Percentiles rank a stretch among this genome's conserved stretches.
These are phyloP conservation scores for Drosophila punjabiensis DNA, from an alignment of 1,140 invertebrate genomes.

Conservation along the genomic window DNA sequence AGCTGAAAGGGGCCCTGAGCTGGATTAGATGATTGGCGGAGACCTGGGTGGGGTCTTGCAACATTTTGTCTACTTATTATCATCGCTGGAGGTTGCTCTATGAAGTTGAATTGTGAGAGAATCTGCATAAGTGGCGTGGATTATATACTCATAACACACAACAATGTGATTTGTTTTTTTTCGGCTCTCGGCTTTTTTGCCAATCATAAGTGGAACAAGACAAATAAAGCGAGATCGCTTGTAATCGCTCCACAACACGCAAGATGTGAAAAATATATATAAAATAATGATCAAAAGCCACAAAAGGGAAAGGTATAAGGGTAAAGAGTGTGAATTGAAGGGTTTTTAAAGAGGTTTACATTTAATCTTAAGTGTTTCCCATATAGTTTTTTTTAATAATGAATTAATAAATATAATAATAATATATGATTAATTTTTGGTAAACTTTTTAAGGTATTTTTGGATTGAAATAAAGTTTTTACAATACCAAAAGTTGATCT, in stretches of 20 bases:
- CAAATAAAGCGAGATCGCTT: constrained; percentile 47
- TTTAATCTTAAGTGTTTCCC: background rate
- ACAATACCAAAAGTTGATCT: background rate
- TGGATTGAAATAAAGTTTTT: background rate
- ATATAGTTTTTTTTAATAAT: background rate
- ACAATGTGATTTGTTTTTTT: constrained; percentile 38
- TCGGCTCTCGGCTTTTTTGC: constrained; percentile 14
- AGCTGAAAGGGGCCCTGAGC: constrained; percentile 51
- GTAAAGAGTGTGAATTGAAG: constrained; percentile 17
- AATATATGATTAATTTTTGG: too few relatives aligned
- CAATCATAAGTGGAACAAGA: constrained; percentile 55
- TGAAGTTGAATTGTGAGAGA: constrained; percentile 69
- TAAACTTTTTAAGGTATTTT: background rate
- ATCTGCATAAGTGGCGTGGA: constrained; percentile 57
- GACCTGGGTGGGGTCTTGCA: constrained; percentile 34
- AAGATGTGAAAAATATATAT: background rate
- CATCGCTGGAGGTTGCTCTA: constrained; percentile 15
- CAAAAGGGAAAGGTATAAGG: background rate
- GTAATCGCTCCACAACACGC: constrained; percentile 36
- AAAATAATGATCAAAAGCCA: background rate
- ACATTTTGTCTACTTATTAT: constrained; percentile 41
- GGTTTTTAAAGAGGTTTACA: background rate
- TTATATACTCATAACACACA: constrained; percentile 43
- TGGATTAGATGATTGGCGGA: constrained; percentile 66
- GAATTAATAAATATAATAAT: background rate